Evolutionary conservation across 2,888 invertebrate species (phyloP).

Genomic region (Mellilla xanthometata): DNA sequence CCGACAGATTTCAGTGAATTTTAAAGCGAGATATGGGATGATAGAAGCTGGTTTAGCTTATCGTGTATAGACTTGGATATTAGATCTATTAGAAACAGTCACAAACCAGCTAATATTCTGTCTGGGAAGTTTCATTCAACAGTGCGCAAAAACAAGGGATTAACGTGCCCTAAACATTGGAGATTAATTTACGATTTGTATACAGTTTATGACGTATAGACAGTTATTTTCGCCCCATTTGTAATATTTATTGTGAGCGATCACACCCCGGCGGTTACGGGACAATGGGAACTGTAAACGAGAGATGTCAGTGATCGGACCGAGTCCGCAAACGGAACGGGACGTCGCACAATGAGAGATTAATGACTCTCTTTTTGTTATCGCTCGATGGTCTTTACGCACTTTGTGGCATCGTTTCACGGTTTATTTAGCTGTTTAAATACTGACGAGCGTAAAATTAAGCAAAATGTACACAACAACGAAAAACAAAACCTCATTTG

Average conservation of each 20-base stretch:
- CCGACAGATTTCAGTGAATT: conserved; percentile 4
- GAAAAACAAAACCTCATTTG: conserved; percentile 46
- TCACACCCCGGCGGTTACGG: conserved; percentile 75
- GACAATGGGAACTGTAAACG: conserved; percentile 69
- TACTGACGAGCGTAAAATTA: conserved; percentile 69
- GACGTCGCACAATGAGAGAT: conserved; percentile 75
- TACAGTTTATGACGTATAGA: conserved; percentile 65
- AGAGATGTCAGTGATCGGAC: conserved; percentile 61
- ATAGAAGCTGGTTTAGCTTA: too few species aligned
- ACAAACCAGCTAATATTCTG: too few species aligned
- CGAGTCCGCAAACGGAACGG: conserved; percentile 74
- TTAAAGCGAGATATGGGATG: too few species aligned
- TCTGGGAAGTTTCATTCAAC: background rate
- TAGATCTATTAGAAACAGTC: too few species aligned
- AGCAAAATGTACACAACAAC: conserved; percentile 49
- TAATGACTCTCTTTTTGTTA: conserved; percentile 77
- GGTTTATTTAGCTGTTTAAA: conserved; percentile 73
- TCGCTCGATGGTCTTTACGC: conserved; percentile 71
- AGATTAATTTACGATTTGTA: conserved; percentile 67
- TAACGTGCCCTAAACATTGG: conserved; percentile 20
- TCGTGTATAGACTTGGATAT: too few species aligned
- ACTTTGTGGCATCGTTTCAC: conserved; percentile 77
- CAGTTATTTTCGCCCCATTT: conserved; percentile 70
- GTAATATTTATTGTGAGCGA: conserved; percentile 64
- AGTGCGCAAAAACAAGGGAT: conserved; percentile 5